Conservation (phyloP, 2,113 vertebrate species). For the Scatophagus argus region DNA sequence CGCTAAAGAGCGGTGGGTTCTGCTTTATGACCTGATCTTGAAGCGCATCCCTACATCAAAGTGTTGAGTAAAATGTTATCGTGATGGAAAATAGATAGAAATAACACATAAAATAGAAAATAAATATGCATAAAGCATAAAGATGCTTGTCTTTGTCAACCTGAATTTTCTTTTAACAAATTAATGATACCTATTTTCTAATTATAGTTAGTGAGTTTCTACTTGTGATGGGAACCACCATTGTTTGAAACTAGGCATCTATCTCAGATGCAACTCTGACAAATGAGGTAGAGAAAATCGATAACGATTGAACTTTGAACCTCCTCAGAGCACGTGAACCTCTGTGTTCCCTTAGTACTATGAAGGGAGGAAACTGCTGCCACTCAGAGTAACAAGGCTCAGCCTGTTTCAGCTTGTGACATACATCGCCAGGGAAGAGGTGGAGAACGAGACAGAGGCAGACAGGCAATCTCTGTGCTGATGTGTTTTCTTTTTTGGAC, state of each 20-base stretch:
- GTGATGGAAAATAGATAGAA: background rate
- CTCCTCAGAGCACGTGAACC: background rate
- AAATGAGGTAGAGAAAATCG: background rate
- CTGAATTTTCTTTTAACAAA: background rate
- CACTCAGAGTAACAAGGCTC: slow-evolving; percentile 4
- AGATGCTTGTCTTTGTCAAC: background rate
- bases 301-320: slow-evolving; percentile 13
- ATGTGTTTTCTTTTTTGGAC: slow-evolving; percentile 42
- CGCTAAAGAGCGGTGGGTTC: background rate
- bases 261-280: background rate
- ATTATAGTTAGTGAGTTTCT: background rate
- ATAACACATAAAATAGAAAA: background rate
- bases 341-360: slow-evolving; percentile 5
- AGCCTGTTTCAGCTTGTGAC: slow-evolving; percentile 9
- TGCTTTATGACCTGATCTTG: background rate
- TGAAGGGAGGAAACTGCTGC: slow-evolving; percentile 12
- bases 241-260: background rate
- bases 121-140: no score
- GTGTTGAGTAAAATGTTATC: background rate
- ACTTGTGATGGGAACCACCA: no score
- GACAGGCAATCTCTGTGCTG: slow-evolving; percentile 14
- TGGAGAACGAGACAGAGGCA: slow-evolving; percentile 1
- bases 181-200: background rate
- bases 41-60: background rate
- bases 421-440: background rate